Conservation (phyloP, 2,113 vertebrate genomes). For the Cricetomys ansorgei region DNA sequence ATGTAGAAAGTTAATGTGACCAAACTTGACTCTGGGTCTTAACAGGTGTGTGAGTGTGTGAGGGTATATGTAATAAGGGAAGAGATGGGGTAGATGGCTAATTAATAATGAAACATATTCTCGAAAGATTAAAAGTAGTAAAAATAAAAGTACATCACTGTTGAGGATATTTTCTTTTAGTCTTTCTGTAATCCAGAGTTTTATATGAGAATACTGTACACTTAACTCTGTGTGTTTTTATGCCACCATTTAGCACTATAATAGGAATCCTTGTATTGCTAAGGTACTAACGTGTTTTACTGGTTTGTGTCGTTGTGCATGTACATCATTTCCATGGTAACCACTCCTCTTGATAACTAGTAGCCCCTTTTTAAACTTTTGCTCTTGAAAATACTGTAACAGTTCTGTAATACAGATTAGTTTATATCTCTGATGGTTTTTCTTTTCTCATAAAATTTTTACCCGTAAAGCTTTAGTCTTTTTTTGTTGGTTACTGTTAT, state of each 20-base stretch:
- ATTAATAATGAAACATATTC: not conserved
- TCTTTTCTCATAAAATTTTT: conserved; percentile 32
- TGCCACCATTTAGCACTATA: not conserved
- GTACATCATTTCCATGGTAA: conserved; percentile 33
- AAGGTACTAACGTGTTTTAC: conserved; percentile 44
- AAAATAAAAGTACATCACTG: not conserved
- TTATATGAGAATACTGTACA: not conserved
- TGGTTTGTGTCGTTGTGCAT: conserved; percentile 52
- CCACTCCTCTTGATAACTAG: conserved; percentile 9
- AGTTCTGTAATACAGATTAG: conserved; percentile 28
- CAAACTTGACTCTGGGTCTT: not conserved
- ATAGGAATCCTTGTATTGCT: not conserved
- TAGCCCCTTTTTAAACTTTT: conserved; percentile 36
- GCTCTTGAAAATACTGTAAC: conserved; percentile 1
- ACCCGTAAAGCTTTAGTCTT: conserved; percentile 7
- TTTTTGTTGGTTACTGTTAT: conserved; percentile 35
- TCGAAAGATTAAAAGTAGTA: not conserved
- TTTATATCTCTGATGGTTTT: conserved; percentile 16
- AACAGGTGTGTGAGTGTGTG: not conserved
- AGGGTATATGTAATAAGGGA: not conserved
- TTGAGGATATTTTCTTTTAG: not conserved
- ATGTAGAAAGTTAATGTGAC: not conserved
- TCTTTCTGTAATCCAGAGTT: not conserved
- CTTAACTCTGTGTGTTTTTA: not conserved
- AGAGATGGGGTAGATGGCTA: not conserved